These are phyloP conservation scores for Tricholaema leucomelas DNA, from an alignment of 2,113 vertebrate species.

Conservation along the genomic window DNA sequence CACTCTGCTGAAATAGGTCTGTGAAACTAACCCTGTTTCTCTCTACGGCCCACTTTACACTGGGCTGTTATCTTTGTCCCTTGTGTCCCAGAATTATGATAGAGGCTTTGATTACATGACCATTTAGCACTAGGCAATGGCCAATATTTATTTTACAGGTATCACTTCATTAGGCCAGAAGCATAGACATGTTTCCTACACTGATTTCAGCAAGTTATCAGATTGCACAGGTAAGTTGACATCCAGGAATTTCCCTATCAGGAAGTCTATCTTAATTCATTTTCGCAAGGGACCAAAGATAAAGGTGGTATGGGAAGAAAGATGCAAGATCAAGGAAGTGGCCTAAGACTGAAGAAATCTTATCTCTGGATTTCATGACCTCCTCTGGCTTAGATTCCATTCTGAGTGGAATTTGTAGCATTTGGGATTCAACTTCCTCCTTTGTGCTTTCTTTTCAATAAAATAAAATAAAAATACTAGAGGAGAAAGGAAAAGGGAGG, in stretches of 20 bases:
- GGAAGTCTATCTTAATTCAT: constrained; percentile 57
- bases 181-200: background rate
- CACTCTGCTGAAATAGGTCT: background rate
- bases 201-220: constrained; percentile 33
- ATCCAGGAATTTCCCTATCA: constrained; percentile 32
- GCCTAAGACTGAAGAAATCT: background rate
- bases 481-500: background rate
- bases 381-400: background rate
- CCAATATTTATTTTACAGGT: constrained; percentile 47
- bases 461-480: background rate
- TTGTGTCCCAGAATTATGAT: background rate
- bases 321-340: background rate
- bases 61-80: constrained; percentile 11
- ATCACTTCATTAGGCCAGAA: constrained; percentile 6
- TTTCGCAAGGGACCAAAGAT: constrained; percentile 51
- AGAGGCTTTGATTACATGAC: constrained; percentile 20
- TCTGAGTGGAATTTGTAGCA: background rate
- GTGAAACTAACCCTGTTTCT: background rate
- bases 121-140: background rate
- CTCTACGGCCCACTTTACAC: background rate
- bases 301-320: constrained; percentile 18
- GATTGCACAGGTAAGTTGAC: constrained; percentile 55
- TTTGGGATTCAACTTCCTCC: background rate
- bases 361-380: background rate
- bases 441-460: background rate